Percentiles rank a stretch among this genome's conserved stretches.
These are phyloP conservation scores for Eriocheir sinensis DNA, from an alignment of 1,140 invertebrate species.

Conservation along the genomic window DNA sequence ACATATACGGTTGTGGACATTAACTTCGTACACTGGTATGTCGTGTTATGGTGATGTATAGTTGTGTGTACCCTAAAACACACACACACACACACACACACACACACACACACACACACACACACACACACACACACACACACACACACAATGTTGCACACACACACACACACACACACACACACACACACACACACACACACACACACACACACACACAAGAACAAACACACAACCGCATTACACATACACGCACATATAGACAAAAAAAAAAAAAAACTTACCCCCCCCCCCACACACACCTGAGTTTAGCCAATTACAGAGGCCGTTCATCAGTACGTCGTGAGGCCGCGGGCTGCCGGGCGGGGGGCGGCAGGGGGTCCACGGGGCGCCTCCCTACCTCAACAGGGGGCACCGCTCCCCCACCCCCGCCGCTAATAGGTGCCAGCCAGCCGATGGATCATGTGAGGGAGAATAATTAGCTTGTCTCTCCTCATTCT, in stretches of 20 bases:
- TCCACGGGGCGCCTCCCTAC: not conserved
- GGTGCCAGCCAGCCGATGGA: not conserved
- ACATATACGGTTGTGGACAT: too few species aligned
- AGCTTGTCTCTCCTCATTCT: not conserved
- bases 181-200: slow-evolving; percentile 55
- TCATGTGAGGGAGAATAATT: not conserved
- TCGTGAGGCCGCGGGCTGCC: too few species aligned
- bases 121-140: slow-evolving; percentile 15
- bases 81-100: too few species aligned
- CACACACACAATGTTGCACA: slow-evolving; percentile 1
- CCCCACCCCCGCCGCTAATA: slow-evolving; percentile 19
- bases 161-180: slow-evolving; percentile 34
- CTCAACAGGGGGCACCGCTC: not conserved
- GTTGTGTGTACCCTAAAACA: too few species aligned
- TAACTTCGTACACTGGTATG: too few species aligned
- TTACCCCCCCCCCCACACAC: too few species aligned
- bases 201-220: not conserved
- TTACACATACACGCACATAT: too few species aligned
- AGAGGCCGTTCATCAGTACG: too few species aligned
- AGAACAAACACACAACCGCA: not conserved
- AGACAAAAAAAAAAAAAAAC: too few species aligned
- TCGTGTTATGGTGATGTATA: too few species aligned
- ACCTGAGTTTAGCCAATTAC: too few species aligned
- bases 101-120: not conserved
- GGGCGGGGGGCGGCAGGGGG: too few species aligned